A percentile compares a stretch with the other conserved stretches of the same genome.
These are phyloP conservation scores for Cataglyphis cursor DNA, from an alignment of 2,888 invertebrate genomes.

Conservation along the genomic window DNA sequence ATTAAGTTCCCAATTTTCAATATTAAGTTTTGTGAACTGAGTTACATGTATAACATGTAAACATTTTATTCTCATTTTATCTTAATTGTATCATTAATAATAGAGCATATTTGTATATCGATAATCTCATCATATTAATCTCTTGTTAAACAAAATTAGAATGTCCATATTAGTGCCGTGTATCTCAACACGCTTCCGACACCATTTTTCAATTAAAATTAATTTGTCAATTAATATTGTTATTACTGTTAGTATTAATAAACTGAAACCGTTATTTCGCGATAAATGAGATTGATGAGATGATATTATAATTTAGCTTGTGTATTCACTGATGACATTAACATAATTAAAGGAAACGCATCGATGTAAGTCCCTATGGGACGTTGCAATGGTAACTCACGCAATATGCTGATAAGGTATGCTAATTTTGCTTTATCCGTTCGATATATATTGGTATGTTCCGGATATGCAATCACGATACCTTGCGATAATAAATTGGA, in stretches of 20 bases:
- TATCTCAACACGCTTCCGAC: not conserved
- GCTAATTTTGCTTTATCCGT: constrained; percentile 75
- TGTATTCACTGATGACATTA: constrained; percentile 70
- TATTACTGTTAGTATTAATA: not conserved
- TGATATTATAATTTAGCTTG: constrained; percentile 79
- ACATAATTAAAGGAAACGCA: constrained; percentile 67
- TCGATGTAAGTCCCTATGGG: constrained; percentile 79
- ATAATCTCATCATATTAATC: not conserved
- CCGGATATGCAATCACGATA: constrained; percentile 70
- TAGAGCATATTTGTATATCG: not conserved
- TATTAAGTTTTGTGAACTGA: not conserved
- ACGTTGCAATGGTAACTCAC: constrained; percentile 75
- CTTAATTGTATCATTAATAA: not conserved
- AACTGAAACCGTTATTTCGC: not conserved
- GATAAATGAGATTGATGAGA: not conserved
- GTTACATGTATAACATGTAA: not conserved
- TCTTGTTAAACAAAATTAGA: not conserved
- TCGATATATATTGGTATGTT: constrained; percentile 71
- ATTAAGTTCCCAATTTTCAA: not conserved
- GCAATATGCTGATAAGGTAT: constrained; percentile 74
- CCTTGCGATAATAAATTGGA: constrained; percentile 77
- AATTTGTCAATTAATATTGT: not conserved
- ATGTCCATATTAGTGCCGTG: not conserved
- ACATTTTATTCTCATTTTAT: not conserved
- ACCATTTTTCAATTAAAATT: not conserved